Base-by-base conservation (phyloP, 1,140 invertebrate species). In the Pachyrhynchus sulphureomaculatus region DNA sequence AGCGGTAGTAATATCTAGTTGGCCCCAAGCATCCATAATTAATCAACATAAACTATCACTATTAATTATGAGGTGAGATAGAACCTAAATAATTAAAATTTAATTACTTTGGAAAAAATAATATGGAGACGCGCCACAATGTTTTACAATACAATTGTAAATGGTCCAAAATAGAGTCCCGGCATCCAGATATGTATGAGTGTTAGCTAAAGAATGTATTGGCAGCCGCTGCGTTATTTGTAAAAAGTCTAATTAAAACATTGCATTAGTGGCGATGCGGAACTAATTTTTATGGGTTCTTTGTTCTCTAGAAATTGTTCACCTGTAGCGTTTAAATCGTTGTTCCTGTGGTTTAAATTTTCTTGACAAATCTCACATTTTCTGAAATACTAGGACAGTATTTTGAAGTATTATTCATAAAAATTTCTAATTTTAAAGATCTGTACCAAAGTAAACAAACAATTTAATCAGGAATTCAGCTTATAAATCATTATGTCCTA, bases 11-110 rank as follows among this genome's bases (percentile, higher is more conserved):
- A 81, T 78, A 67, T 84, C 84, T 62, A 87, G 73, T 59, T 82
- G 82, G 32, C 82, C 83, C 85, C 85, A 86, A 37, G 80, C 81
- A 75, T 83, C 84, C 84, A 86, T 87, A 26, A 3, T 33, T 13
- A n/a, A 17, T 24, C 1, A 36, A 32, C 49, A 17, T 20, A 8
- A n/a, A n/a, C 23, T 47, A 20, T 13, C 23, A 23, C 2, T 0
- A 1, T 9, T 1, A 20, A 15, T 12, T 23, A 8, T 20, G 10
- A 13, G 18, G 5, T 23, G 1, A 18, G 15, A 21, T 18, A 23
- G 12, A 26, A 24, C 17, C 23, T 10, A 23, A 26, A 12, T 21
- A 47, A 15, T 15, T 12, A 21, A 12, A 32, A 26, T 29, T 9
- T 9, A 48, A 26, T 18, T 6, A 42, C 9, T 12, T 29, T 20